These are phyloP conservation scores for Muntiacus muntjak DNA, from an alignment of 2,113 vertebrate species.

Conservation along the genomic window DNA sequence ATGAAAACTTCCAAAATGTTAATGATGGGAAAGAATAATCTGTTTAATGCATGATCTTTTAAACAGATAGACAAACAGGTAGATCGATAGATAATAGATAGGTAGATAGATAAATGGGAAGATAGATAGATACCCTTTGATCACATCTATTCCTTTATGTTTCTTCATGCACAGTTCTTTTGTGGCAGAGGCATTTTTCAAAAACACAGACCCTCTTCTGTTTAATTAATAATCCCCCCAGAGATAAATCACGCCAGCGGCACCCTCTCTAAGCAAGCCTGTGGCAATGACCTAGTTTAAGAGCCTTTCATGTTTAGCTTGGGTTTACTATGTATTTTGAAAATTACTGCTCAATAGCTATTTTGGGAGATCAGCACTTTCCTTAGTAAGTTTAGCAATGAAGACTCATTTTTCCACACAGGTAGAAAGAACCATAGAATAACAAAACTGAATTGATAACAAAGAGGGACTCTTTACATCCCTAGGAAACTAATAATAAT, in stretches of 20 bases:
- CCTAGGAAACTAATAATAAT: background rate
- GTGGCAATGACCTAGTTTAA: slow-evolving; percentile 75
- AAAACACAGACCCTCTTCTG: slow-evolving; percentile 73
- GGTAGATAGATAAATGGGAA: background rate
- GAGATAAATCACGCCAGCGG: slow-evolving; percentile 71
- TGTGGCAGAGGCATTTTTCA: slow-evolving; percentile 69
- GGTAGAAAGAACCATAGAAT: slow-evolving; percentile 38
- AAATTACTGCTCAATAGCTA: slow-evolving; percentile 71
- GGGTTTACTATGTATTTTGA: slow-evolving; percentile 73
- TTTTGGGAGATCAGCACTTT: slow-evolving; percentile 71
- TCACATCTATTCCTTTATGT: slow-evolving; percentile 46
- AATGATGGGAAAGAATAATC: background rate
- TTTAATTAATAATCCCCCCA: slow-evolving; percentile 77
- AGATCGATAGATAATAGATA: background rate
- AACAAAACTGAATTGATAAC: background rate
- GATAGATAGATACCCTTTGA: slow-evolving; percentile 50
- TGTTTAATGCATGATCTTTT: slow-evolving; percentile 44
- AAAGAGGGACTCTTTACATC: background rate
- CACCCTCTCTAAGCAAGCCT: slow-evolving; percentile 66
- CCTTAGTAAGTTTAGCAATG: slow-evolving; percentile 47
- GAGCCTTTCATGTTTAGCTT: slow-evolving; percentile 68
- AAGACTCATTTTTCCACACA: slow-evolving; percentile 58
- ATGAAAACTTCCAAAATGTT: background rate
- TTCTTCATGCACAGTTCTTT: slow-evolving; percentile 35
- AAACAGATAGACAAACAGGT: background rate